A percentile compares a stretch with the other conserved stretches of the same genome.
Conservation (phyloP, 2,888 invertebrate species). For the Quadriops clusia region DNA sequence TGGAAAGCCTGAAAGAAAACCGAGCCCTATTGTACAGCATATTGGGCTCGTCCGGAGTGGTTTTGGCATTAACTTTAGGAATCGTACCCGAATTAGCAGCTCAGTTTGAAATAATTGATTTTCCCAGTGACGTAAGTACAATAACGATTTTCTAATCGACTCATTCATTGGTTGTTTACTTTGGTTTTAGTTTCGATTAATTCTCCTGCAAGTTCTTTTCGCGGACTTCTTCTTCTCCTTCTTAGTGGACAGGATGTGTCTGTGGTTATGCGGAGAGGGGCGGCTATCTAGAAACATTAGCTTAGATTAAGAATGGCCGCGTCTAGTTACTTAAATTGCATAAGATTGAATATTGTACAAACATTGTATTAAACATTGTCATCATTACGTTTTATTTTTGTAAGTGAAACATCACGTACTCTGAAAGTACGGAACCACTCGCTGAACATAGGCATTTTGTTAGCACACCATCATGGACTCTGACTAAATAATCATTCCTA, state of each 20-base stretch:
- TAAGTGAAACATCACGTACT: no score
- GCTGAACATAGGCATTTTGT: no score
- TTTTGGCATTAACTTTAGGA: slow-evolving; percentile 76
- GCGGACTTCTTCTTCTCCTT: slow-evolving; percentile 81
- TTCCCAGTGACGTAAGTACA: slow-evolving; percentile 73
- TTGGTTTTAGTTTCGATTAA: slow-evolving; percentile 73
- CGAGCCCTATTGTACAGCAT: slow-evolving; percentile 87
- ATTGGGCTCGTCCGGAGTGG: slow-evolving; percentile 65
- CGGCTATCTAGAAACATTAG: slow-evolving; percentile 31
- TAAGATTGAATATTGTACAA: slow-evolving; percentile 5
- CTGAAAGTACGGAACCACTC: no score
- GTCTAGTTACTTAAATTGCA: neutral
- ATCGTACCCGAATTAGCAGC: slow-evolving; percentile 71
- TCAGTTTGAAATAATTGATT: slow-evolving; percentile 91
- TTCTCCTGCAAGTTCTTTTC: slow-evolving; percentile 69
- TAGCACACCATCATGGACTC: neutral
- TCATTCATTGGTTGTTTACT: slow-evolving; percentile 12
- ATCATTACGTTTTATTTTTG: no score
- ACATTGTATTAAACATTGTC: slow-evolving; percentile 8
- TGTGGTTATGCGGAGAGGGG: slow-evolving; percentile 79
- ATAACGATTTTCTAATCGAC: slow-evolving; percentile 5
- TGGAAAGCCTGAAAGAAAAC: slow-evolving; percentile 92
- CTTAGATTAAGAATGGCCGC: slow-evolving; percentile 7
- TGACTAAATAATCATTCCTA: slow-evolving; percentile 5
- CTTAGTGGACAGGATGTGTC: slow-evolving; percentile 70